phyloP scores from a whole-genome alignment of 2,113 vertebrate genomes.

The Athene noctua region DNA sequence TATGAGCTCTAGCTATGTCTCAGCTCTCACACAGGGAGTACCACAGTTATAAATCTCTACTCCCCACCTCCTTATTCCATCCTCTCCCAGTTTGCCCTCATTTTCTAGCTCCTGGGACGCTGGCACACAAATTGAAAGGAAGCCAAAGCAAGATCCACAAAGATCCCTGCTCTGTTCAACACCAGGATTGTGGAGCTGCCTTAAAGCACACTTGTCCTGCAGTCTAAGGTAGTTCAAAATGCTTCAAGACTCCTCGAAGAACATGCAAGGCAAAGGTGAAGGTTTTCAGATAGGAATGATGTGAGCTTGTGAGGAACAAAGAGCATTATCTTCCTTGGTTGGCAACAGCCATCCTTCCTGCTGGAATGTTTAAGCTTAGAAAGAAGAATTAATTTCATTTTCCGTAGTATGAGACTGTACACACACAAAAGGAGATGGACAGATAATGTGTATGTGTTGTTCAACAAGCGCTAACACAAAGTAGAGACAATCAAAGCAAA shows the following conservation, averaged over 20 bases:
- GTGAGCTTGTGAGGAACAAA: neutral
- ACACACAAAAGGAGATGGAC: neutral
- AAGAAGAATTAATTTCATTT: neutral
- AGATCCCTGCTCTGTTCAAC: neutral
- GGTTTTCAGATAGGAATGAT: neutral
- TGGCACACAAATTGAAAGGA: neutral
- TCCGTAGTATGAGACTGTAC: neutral
- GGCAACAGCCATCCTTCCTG: neutral
- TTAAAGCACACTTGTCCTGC: neutral
- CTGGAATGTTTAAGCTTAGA: neutral
- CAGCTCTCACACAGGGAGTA: neutral
- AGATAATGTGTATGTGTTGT: neutral
- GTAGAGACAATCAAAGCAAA: neutral
- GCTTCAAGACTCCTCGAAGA: neutral
- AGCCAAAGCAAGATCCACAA: neutral
- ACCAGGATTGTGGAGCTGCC: neutral
- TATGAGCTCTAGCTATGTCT: neutral
- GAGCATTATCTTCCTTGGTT: accelerated
- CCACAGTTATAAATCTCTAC: neutral
- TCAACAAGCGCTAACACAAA: neutral
- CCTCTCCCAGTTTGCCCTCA: neutral
- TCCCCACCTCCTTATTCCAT: neutral
- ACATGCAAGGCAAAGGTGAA: neutral
- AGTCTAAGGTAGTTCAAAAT: neutral
- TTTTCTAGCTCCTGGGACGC: neutral